Evolutionary conservation across 2,888 invertebrate genomes (phyloP).

Genomic region (Nemotelus pantherinus): DNA sequence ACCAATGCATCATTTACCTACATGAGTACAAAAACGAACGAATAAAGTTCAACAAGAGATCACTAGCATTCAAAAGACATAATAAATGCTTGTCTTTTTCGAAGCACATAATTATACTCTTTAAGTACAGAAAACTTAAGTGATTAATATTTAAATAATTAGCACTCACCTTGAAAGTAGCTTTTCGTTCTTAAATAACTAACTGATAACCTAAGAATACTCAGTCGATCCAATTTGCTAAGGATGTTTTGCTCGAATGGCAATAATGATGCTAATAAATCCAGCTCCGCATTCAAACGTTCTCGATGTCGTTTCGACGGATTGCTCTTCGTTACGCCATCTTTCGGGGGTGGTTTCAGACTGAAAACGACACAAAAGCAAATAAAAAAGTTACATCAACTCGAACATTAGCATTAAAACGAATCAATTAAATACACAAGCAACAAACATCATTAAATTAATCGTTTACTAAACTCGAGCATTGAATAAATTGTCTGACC

Average conservation of each 20-base stretch:
- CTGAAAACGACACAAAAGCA: conserved; percentile 69
- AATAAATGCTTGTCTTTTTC: too few species aligned
- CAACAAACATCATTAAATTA: conserved; percentile 49
- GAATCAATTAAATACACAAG: conserved; percentile 31
- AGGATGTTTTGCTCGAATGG: conserved; percentile 98
- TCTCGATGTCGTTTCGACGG: conserved; percentile 98
- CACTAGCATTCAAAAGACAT: too few species aligned
- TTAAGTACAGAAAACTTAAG: too few species aligned
- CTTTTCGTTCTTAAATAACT: conserved; percentile 98
- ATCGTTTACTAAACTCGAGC: conserved; percentile 46
- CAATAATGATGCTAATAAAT: conserved; percentile 91
- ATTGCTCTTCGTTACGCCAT: conserved; percentile 95
- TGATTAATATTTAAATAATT: not conserved
- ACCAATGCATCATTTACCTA: too few species aligned
- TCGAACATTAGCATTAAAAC: conserved; percentile 22
- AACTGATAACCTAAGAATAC: conserved; percentile 96
- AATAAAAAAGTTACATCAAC: conserved; percentile 28
- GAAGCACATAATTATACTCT: too few species aligned
- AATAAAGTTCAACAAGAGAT: too few species aligned
- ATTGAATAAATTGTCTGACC: conserved; percentile 23
- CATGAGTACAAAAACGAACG: too few species aligned
- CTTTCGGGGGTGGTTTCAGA: conserved; percentile 93
- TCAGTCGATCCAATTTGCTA: conserved; percentile 96
- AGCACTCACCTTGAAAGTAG: conserved; percentile 96
- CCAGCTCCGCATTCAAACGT: conserved; percentile 96